Conservation (phyloP, 2,888 invertebrate species). For the Habroteleia sp. region DNA sequence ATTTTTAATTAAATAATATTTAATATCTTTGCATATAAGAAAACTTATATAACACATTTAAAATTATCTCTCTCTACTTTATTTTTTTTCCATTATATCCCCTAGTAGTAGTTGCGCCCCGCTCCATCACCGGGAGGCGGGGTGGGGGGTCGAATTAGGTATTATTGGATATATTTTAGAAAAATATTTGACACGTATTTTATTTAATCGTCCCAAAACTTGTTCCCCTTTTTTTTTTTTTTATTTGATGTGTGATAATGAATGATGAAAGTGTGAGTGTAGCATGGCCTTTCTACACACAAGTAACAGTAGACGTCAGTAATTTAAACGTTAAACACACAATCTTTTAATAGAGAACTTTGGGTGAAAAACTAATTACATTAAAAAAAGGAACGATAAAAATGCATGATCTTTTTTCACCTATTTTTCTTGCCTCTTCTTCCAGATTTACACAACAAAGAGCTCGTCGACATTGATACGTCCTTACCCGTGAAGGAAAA, state of each 20-base stretch:
- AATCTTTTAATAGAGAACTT: slow-evolving; percentile 12
- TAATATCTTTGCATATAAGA: too few species aligned
- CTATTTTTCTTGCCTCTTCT: slow-evolving; percentile 3
- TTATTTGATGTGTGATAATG: slow-evolving; percentile 21
- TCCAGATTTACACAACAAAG: slow-evolving; percentile 7
- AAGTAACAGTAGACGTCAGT: slow-evolving; percentile 17
- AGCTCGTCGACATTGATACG: slow-evolving; percentile 30
- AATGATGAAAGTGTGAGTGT: slow-evolving; percentile 16
- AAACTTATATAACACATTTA: too few species aligned
- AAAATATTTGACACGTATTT: too few species aligned
- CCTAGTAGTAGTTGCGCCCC: too few species aligned
- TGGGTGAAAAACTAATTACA: slow-evolving; percentile 16
- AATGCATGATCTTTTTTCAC: slow-evolving; percentile 1
- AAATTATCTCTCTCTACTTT: too few species aligned
- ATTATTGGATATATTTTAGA: too few species aligned
- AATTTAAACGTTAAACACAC: slow-evolving; percentile 30
- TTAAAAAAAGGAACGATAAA: slow-evolving; percentile 24
- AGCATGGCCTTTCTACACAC: slow-evolving; percentile 2
- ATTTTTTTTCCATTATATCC: too few species aligned
- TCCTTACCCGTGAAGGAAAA: slow-evolving; percentile 22
- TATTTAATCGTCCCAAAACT: too few species aligned
- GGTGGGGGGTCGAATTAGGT: too few species aligned
- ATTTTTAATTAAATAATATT: too few species aligned
- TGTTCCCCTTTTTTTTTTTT: too few species aligned
- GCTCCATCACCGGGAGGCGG: too few species aligned